Base-by-base conservation (phyloP, 92 coral and sea anemone genomes). In the Actinostola sp. region DNA sequence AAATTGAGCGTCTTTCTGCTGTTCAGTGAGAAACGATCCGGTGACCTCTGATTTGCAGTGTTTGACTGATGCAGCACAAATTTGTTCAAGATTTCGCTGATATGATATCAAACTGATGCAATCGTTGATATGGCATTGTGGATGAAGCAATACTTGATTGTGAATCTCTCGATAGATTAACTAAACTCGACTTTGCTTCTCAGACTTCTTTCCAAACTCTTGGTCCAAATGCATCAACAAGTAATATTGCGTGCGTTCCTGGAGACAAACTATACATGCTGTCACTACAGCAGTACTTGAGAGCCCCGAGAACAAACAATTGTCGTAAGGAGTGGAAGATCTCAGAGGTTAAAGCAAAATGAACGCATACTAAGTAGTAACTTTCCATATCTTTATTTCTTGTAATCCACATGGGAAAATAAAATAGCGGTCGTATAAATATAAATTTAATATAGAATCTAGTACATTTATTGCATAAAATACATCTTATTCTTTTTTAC, bases 401-500 rank as follows among this genome's bases (percentile, higher is more conserved):
- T 24, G 34, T 61, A 17, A 21, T 31, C 56, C 42, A 42, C 30
- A 39, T 61, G 36, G 53, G 70, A 49, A 73, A 73, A 73, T 73
- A 73, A 73, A 73, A 73, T 73, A 73, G 55, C 33, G 51, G n/a
- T 60, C 59, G 32, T 61, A 60, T 73, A 73, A 73, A 73, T 73
- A 73, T 73, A 27, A 68, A 26, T 73, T 73, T 62, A 46, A 59
- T 73, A 73, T 30, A 73, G 39, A 53, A 73, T 72, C 79, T 73
- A 72, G 43, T 27, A 68, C n/a, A n/a, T 82, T 86, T 89, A 82
- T 89, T 73, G 75, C 82, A 82, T 89, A 86, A 89, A 86, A 89
- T 89, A 89, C 96, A 90, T 90, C 83, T 85, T 69, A 67, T 80
- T 72, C 49, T 30, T 62, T 61, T 61, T 61, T 41, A 58, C 30